Base-by-base conservation (phyloP, 2,888 invertebrate species). In the Molanna angustata region DNA sequence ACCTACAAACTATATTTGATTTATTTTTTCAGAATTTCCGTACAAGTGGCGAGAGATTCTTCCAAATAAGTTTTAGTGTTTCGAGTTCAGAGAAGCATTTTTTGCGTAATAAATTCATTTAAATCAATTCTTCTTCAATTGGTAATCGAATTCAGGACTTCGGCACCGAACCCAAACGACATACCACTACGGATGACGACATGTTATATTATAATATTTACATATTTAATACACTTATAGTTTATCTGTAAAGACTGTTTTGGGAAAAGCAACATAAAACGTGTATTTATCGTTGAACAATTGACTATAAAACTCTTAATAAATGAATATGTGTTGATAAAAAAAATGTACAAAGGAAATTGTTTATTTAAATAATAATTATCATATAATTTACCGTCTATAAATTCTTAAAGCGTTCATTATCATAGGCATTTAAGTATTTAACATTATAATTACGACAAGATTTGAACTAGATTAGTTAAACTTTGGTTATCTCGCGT, bases 331-430 rank as follows among this genome's bases (percentile, higher is more conserved):
- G 18, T 11, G 41, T 17, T 13, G 9, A 18, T 21, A 21, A 17
- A 41, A 21, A 21, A 41, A 19, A 37, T 37, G 18, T 17, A 41
- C 41, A 41, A 50, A 32, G 50, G 44, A 43, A 49, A 43, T 35
- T 50, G 37, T 50, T 50, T 44, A 35, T 37, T 21, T 27, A 43
- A 50, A 42, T 43, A 50, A 43, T 50, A 43, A 43, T 44, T 22
- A 39, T 50, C 7, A 18, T 42, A 33, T 44, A 50, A 50, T 50
- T 50, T 43, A 44, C 22, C 37, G 21, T 37, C 37, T 42, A 35
- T 50, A 50, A 43, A 35, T 43, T 43, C 13, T 22, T 31, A 44
- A 43, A 22, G 33, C 14, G 35, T 50, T 50, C 50, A 44, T 50
- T 43, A 43, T 44, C 31, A 44, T 50, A 19, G 41, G 21, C 18